phyloP scores from a whole-genome alignment of 2,797 vertebrate species.

The Notamacropus eugenii region DNA sequence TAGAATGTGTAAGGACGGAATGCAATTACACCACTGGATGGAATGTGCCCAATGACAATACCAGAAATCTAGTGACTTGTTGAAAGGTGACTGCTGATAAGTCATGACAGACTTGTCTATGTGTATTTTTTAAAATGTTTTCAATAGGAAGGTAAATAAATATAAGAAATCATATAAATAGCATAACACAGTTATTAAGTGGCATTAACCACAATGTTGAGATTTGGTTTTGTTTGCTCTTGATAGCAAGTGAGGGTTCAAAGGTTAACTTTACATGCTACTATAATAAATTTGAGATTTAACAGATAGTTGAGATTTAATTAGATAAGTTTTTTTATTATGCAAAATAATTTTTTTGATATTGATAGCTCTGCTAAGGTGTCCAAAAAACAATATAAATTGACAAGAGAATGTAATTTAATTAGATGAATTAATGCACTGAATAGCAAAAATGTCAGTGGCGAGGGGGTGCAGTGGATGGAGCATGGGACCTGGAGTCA shows the following conservation, averaged over 20 bases:
- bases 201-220: background rate
- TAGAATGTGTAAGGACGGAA: too few relatives aligned
- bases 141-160: too few relatives aligned
- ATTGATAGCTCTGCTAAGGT: constrained; percentile 5
- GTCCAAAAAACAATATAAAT: constrained; percentile 68
- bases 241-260: constrained; percentile 33
- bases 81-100: too few relatives aligned
- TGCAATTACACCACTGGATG: too few relatives aligned
- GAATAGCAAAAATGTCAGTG: constrained; percentile 61
- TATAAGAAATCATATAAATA: too few relatives aligned
- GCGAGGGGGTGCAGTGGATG: background rate
- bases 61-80: too few relatives aligned
- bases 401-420: constrained; percentile 75
- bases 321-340: background rate
- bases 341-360: too few relatives aligned
- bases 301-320: background rate
- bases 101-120: too few relatives aligned
- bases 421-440: constrained; percentile 70
- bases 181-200: background rate
- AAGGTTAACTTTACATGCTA: background rate
- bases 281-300: constrained; percentile 9
- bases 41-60: too few relatives aligned
- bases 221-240: background rate
- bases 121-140: too few relatives aligned
- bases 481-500: background rate